Base-by-base conservation (phyloP, 2,888 invertebrate species). In the Choreutis nemorana region DNA sequence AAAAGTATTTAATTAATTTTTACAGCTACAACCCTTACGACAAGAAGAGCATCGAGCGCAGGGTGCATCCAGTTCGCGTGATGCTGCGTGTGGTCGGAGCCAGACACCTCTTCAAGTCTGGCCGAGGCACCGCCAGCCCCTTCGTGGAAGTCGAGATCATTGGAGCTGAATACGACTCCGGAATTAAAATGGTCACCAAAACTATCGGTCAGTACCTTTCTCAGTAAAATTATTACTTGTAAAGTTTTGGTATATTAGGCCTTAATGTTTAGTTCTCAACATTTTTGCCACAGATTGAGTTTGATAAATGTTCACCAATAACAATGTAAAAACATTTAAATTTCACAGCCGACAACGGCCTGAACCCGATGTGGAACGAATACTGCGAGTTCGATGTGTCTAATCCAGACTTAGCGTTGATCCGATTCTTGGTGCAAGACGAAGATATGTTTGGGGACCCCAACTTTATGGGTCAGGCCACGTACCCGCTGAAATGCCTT, bases 371-470 rank as follows among this genome's bases (percentile, higher is more conserved):
- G 32, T 97, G 97, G 96, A 90, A 92, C 55, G 94, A 95, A 53
- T 80, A 82, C 6, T 91, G 91, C 64, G 89, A 90, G 48, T 94
- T 96, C 59, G 85, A 87, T 21, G 82, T 97, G 7, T 68, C 75
- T 8, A 93, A 90, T 73, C 93, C 95, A 0, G 83, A 91, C 30
- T 82, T 94, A 52, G 93, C 96, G 0, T 66, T 97, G 26, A 68
- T 94, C 26, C 82, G 96, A 20, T 96, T 97, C 64, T 82, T 90
- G 22, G 91, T 96, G 0, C 90, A 94, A 65, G 96, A 96, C 64
- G 97, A 96, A 63, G 98, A 99, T 58, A 92, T 96, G 81, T 98
- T 99, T 70, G 96, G 96, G 0, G 97, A 97, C 51, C 91, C 89
- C 7, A 96, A 96, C 77, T 96, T 97, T 63, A 90, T 97, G 36